Percentiles rank a stretch among this genome's conserved stretches.
These are phyloP conservation scores for Julus scanicus DNA, from an alignment of 2,888 invertebrate species.

Conservation along the genomic window DNA sequence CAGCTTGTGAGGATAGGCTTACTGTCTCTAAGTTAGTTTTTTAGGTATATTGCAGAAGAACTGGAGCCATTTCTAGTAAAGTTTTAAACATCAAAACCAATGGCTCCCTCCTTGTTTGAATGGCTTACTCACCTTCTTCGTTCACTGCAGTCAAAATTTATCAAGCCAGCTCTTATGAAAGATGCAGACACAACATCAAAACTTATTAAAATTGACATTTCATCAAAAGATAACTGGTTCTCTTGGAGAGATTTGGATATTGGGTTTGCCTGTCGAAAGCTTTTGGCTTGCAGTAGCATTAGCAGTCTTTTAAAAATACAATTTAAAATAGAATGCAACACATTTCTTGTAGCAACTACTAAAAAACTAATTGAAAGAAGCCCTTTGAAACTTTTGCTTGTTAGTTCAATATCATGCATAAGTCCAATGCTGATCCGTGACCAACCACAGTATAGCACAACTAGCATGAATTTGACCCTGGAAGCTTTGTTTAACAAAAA, in stretches of 20 bases:
- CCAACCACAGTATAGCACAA: background rate
- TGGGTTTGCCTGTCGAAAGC: background rate
- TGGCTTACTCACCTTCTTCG: background rate
- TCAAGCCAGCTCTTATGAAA: background rate
- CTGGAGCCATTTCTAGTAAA: background rate
- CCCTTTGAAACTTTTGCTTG: background rate
- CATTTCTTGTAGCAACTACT: background rate
- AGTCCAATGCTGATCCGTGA: background rate
- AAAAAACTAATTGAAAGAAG: background rate
- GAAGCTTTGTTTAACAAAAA: background rate
- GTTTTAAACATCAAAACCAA: background rate
- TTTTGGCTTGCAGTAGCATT: background rate
- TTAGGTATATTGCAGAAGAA: conserved; percentile 12
- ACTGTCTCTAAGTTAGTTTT: background rate
- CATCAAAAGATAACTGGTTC: background rate
- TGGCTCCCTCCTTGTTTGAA: conserved; percentile 8
- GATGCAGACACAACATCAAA: background rate
- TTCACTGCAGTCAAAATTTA: background rate
- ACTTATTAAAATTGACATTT: background rate
- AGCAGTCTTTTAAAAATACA: background rate
- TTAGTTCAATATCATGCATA: background rate
- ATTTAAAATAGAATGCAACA: background rate
- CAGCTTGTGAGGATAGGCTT: conserved; percentile 1
- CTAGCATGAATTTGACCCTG: background rate
- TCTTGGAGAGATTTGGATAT: background rate